A percentile compares a stretch with the other conserved stretches of the same genome.
phyloP scores from a whole-genome alignment of 2,113 vertebrate species.

The Columbina picui region DNA sequence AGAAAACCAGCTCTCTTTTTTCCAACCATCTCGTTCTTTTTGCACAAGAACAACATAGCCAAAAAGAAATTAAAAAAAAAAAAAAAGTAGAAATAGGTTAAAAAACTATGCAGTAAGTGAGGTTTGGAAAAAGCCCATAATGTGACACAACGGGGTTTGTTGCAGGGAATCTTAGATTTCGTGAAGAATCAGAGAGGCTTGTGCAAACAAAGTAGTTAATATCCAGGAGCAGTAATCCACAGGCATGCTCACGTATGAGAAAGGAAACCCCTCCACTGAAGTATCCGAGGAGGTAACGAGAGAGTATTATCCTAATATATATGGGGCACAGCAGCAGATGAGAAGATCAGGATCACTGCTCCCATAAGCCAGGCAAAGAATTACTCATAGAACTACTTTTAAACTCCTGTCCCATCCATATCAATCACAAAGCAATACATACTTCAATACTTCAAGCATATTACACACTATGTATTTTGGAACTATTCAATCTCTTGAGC shows the following conservation, averaged over 20 bases:
- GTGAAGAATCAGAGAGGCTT: neutral
- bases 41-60: neutral
- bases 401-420: neutral
- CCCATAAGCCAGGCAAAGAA: neutral
- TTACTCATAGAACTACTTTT: neutral
- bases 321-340: neutral
- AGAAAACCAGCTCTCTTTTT: neutral
- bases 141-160: neutral
- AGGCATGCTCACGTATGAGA: neutral
- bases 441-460: neutral
- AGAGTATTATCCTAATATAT: neutral
- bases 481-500: neutral
- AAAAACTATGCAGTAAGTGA: neutral
- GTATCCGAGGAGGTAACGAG: neutral
- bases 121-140: neutral
- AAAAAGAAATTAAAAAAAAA: neutral
- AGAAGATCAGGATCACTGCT: neutral
- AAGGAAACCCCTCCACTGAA: constrained; percentile 16
- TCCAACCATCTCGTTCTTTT: neutral
- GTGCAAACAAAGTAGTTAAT: constrained; percentile 21
- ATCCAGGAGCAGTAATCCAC: neutral
- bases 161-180: constrained; percentile 23
- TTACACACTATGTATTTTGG: neutral
- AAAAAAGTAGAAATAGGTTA: neutral
- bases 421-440: neutral